Percentiles rank a stretch among this genome's conserved stretches.
phyloP scores from a whole-genome alignment of 2,888 invertebrate species.

The Apoda limacodes region DNA sequence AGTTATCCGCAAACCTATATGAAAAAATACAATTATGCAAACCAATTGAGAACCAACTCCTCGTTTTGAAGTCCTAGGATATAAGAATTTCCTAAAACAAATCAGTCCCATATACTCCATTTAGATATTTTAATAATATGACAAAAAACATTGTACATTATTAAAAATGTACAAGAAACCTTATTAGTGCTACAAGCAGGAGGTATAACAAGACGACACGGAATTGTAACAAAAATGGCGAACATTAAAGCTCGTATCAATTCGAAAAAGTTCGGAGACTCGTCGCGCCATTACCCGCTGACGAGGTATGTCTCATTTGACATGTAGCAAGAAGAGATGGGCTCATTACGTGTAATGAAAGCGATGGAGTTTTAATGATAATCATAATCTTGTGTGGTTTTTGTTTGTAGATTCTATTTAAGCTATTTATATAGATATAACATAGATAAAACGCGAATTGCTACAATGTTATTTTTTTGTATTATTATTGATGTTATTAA shows the following conservation, averaged over 20 bases:
- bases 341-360: too few relatives aligned
- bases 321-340: conserved; percentile 30
- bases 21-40: conserved; percentile 1
- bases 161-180: conserved; percentile 50
- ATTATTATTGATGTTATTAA: too few relatives aligned
- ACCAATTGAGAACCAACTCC: conserved; percentile 1
- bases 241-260: conserved; percentile 40
- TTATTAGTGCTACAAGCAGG: conserved; percentile 47
- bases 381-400: too few relatives aligned
- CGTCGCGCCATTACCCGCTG: conserved; percentile 42
- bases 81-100: conserved; percentile 4
- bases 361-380: too few relatives aligned
- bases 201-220: too few relatives aligned
- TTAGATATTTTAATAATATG: conserved; percentile 29
- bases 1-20: too few relatives aligned
- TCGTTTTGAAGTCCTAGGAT: conserved; percentile 6
- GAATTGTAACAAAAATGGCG: conserved; percentile 40
- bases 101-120: conserved; percentile 9
- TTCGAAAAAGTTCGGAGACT: conserved; percentile 30
- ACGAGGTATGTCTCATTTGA: conserved; percentile 44
- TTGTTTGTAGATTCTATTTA: too few relatives aligned
- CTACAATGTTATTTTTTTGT: too few relatives aligned
- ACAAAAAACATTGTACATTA: conserved; percentile 28
- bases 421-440: too few relatives aligned
- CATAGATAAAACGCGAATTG: too few relatives aligned